Base-by-base conservation (phyloP, 2,113 vertebrate genomes). In the Alligator sinensis region DNA sequence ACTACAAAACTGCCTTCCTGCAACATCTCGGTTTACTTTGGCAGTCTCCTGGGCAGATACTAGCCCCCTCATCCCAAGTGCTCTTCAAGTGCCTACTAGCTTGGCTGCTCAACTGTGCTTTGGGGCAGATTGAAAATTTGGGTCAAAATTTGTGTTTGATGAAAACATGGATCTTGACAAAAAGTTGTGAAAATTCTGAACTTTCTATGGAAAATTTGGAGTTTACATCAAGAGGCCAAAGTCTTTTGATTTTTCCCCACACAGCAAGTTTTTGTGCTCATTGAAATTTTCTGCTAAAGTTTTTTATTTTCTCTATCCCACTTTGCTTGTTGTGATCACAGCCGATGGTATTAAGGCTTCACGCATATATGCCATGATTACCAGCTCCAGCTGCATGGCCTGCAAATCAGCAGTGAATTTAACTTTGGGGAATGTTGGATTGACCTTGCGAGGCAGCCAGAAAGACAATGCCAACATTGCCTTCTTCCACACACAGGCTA, bases 181-280 rank as follows among this genome's bases (percentile, higher is more conserved):
- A 80, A 25, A 17, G 80, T 62, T 91, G 81, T 55, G 3, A 70
- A 19, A 82, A 85, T 24, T 80, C 21, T 6, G 68, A 5, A 74
- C 1, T 30, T 93, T 78, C 47, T 62, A 3, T 80, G 15, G 22
- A 88, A 84, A 68, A 11, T 55, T 0, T 25, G 13, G 4, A 22
- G 58, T 72, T 93, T 55, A 17, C 27, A 47, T 18, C 62, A 81
- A 77, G 74, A 89, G 87, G 62, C 19, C 3, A 59, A 91, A 91
- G 68, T 10, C 47, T 3, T 60, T 77, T 2, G 0, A 75, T 70
- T 91, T 82, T 18, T 2, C 34, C 0, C 58, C 55, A 94, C 90
- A 87, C 66, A 92, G 63, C 17, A 22, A 85, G 30, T 7, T 25
- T 47, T 28, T 34, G 19, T 1, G 83, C 70, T 84, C 12, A 12